Evolutionary conservation across 2,888 invertebrate species (phyloP), one percentile per base, ranked within the genome.

Genomic region (Lamellibrachia satsuma): DNA sequence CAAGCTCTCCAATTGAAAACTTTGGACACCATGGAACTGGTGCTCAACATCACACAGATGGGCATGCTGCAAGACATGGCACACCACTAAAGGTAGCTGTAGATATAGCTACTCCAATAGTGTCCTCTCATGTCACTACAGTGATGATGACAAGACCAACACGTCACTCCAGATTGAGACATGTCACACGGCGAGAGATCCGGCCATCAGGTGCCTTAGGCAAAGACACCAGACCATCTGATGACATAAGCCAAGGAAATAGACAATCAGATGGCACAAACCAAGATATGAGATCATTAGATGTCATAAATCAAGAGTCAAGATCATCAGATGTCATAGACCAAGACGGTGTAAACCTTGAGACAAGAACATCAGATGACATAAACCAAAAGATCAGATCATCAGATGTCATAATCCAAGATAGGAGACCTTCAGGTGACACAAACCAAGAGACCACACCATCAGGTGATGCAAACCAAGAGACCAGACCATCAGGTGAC

Each of bases 51-150:
- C 15, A 15, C 75, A 22, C 22, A 75, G 75, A 75, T 75, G 75
- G 75, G n/a, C 75, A 57, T 8, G 15, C 57, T 57, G 11, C 57
- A 57, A 57, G 8, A 57, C 57, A 22, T 75, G 75, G 75, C 75
- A 75, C 75, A 75, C 6, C n/a, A 75, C 15, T 11, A 75, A 75
- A 75, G 22, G 22, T 3, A 8, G 92, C 90, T 55, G 91, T 90
- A 90, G 92, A 15, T 75, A n/a, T 22, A n/a, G n/a, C n/a, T n/a
- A 75, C 15, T 75, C 75, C 91, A 6, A 93, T 27, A 7, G 90
- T 90, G n/a, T 11, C 91, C 27, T 9, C 93, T 22, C 27, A 52
- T 9, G 11, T 90, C 8, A 92, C 52, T 11, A 90, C 92, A 57
- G 52, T 90, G 52, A 55, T 55, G 39, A 57, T n/a, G 51, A 52